phyloP scores from a whole-genome alignment of 2,888 invertebrate genomes.

The Andrena dorsata region DNA sequence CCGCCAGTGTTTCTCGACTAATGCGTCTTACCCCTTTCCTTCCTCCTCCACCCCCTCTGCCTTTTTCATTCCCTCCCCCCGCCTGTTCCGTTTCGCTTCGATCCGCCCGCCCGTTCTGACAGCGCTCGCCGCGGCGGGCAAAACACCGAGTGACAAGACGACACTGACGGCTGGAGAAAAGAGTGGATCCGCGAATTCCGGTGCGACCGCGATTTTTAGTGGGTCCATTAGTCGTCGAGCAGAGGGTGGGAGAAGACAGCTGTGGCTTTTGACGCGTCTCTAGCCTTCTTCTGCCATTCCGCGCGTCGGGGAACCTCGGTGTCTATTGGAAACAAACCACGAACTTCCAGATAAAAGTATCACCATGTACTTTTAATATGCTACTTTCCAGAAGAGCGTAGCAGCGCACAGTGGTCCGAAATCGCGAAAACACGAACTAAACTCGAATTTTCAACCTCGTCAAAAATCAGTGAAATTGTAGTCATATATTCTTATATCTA shows the following conservation, averaged over 20 bases:
- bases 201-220: slow-evolving; percentile 28
- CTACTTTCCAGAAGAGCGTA: too few relatives aligned
- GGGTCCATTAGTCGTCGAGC: slow-evolving; percentile 21
- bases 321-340: background rate
- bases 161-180: slow-evolving; percentile 2
- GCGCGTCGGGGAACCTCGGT: background rate
- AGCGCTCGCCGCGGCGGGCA: background rate
- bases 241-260: background rate
- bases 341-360: too few relatives aligned
- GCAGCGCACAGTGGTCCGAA: too few relatives aligned
- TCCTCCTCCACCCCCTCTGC: background rate
- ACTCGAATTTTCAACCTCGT: too few relatives aligned
- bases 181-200: slow-evolving; percentile 22
- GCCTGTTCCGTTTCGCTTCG: slow-evolving; percentile 8
- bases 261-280: slow-evolving; percentile 11
- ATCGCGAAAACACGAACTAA: too few relatives aligned
- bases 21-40: slow-evolving; percentile 49
- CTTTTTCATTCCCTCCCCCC: slow-evolving; percentile 10
- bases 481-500: too few relatives aligned
- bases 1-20: slow-evolving; percentile 66
- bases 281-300: background rate
- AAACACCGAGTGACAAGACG: slow-evolving; percentile 13
- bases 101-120: slow-evolving; percentile 22
- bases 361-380: too few relatives aligned
- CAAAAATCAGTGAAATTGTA: too few relatives aligned